Conservation (phyloP, 2,113 vertebrate species). For the Dromaius novaehollandiae region DNA sequence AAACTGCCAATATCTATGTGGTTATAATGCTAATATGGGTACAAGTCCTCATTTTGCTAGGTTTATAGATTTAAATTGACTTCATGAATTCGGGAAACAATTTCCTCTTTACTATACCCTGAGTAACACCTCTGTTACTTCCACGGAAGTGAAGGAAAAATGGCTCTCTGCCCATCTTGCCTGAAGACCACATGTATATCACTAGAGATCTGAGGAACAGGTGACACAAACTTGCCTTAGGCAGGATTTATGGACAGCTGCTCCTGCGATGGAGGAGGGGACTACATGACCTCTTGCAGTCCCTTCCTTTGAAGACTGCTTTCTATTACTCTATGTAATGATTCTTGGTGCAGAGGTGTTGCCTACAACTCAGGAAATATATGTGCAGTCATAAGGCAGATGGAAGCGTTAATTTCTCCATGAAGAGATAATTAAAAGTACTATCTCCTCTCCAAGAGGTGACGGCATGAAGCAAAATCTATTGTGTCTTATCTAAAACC, state of each 20-base stretch:
- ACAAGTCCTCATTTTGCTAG: neutral
- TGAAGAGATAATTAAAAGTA: neutral
- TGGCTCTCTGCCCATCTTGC: neutral
- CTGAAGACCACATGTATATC: neutral
- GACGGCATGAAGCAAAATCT: neutral
- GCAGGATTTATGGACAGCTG: conserved; percentile 9
- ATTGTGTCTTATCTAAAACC: neutral
- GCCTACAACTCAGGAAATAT: neutral
- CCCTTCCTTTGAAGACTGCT: neutral
- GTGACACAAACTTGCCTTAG: neutral
- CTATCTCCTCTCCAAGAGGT: neutral
- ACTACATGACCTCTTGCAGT: neutral
- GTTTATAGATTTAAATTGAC: neutral
- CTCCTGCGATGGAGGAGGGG: neutral
- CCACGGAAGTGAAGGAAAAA: neutral
- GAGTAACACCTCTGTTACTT: neutral
- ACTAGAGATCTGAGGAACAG: neutral
- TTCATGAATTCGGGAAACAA: neutral
- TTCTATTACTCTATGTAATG: neutral
- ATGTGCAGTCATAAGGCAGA: neutral
- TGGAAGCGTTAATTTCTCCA: neutral
- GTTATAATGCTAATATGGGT: neutral
- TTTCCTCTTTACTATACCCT: neutral
- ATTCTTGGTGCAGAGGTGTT: neutral
- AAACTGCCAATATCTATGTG: neutral